Percentiles rank a stretch among this genome's conserved stretches.
Conservation (phyloP, 2,888 invertebrate genomes). For the Trypoxylon attenuatum region DNA sequence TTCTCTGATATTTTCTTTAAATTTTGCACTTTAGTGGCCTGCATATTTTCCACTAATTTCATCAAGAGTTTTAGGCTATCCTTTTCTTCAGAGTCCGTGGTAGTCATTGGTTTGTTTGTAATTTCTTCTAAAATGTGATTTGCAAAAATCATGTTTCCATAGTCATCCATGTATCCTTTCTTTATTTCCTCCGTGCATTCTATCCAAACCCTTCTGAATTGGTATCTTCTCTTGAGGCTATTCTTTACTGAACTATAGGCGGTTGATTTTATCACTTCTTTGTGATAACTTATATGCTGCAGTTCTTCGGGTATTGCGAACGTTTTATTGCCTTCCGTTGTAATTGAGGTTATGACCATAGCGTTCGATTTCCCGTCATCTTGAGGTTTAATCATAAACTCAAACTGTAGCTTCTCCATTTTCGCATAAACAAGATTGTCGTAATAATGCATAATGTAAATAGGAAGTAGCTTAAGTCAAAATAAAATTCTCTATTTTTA, state of each 20-base stretch:
- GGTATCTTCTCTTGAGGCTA: constrained; percentile 27
- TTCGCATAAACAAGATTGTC: constrained; percentile 1
- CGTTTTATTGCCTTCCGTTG: not conserved
- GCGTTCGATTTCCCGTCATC: constrained; percentile 17
- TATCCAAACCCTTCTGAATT: constrained; percentile 30
- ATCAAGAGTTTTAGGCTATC: constrained; percentile 6
- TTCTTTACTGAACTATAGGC: constrained; percentile 4
- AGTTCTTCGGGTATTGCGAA: not conserved
- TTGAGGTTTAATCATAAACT: not conserved
- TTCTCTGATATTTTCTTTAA: constrained; percentile 3
- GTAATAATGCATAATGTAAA: too few species aligned
- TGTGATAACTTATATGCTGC: not conserved
- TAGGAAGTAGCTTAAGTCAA: too few species aligned
- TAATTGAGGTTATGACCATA: constrained; percentile 6
- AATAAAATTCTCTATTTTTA: too few species aligned
- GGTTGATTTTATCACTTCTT: not conserved
- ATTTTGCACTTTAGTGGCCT: not conserved
- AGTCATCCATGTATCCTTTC: constrained; percentile 23
- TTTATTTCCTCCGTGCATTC: constrained; percentile 2
- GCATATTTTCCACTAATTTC: not conserved
- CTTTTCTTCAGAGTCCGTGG: not conserved
- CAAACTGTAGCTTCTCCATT: constrained; percentile 6
- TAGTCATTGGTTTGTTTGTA: not conserved
- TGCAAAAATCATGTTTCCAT: constrained; percentile 22
- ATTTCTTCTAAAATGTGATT: constrained; percentile 20